phyloP scores from a whole-genome alignment of 2,113 vertebrate species.

The Cyanistes caeruleus region DNA sequence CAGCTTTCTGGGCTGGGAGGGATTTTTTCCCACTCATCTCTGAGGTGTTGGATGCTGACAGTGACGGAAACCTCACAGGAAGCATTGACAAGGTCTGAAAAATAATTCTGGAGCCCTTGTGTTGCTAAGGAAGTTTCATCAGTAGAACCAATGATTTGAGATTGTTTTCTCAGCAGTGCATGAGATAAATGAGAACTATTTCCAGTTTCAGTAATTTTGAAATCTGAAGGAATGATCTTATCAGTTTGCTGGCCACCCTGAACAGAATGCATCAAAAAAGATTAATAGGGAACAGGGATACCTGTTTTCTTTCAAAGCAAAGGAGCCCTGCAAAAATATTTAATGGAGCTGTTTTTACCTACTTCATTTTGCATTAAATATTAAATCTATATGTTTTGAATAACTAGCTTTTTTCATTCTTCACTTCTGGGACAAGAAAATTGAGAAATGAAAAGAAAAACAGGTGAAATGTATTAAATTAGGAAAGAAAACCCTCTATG shows the following conservation, averaged over 20 bases:
- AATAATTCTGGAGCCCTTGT: constrained; percentile 61
- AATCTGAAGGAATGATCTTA: constrained; percentile 64
- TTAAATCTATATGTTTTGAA: neutral
- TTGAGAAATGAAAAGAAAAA: neutral
- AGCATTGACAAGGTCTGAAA: constrained; percentile 59
- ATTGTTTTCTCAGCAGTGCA: constrained; percentile 65
- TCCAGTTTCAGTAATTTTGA: constrained; percentile 68
- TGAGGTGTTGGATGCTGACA: neutral
- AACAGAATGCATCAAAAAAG: constrained; percentile 29
- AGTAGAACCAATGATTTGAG: constrained; percentile 46
- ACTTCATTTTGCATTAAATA: neutral
- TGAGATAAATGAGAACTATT: constrained; percentile 68
- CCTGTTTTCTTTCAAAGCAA: neutral
- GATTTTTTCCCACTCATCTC: neutral
- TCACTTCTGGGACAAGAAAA: neutral
- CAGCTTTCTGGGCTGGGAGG: neutral
- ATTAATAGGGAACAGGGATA: constrained; percentile 32
- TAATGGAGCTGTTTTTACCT: neutral
- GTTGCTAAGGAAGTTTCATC: constrained; percentile 72
- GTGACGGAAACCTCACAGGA: constrained; percentile 64
- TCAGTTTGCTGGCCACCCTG: constrained; percentile 53
- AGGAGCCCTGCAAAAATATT: neutral
- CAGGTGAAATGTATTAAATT: neutral
- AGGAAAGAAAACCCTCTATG: neutral
- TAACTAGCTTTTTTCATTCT: neutral